Percentiles rank a stretch among this genome's conserved stretches.
Conservation (phyloP, 2,113 vertebrate species). For the Heteronetta atricapilla region DNA sequence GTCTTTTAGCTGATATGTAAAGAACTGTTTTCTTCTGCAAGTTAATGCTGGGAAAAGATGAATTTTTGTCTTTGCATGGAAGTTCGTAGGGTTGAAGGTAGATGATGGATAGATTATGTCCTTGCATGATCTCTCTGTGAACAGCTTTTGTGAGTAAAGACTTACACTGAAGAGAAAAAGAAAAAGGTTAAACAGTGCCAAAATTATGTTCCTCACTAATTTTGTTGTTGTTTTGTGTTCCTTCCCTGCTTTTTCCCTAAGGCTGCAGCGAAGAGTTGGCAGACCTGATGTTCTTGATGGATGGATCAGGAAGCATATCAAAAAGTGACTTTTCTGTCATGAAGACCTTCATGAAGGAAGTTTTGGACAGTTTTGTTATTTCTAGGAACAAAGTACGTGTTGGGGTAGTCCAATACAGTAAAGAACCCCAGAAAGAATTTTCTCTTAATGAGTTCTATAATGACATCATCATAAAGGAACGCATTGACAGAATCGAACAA, state of each 20-base stretch:
- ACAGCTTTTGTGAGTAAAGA: not conserved
- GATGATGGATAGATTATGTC: not conserved
- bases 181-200: not conserved
- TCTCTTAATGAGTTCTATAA: conserved; percentile 69
- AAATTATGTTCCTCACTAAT: not conserved
- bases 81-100: not conserved
- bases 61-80: not conserved
- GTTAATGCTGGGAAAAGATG: not conserved
- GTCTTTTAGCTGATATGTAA: not conserved
- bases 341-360: conserved; percentile 72
- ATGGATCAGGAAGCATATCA: conserved; percentile 77
- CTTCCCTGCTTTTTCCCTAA: not conserved
- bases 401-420: conserved; percentile 80
- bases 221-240: not conserved
- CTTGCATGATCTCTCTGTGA: not conserved
- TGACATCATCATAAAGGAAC: not conserved
- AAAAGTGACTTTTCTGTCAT: conserved; percentile 54
- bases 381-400: conserved; percentile 58
- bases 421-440: conserved; percentile 68
- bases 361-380: conserved; percentile 74
- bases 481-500: conserved; percentile 61
- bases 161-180: not conserved
- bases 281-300: conserved; percentile 82
- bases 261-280: conserved; percentile 73
- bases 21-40: not conserved